Evolutionary conservation across 2,113 vertebrate species (phyloP), one percentile per base, ranked within the genome.

Genomic region (Phocoena sinus): DNA sequence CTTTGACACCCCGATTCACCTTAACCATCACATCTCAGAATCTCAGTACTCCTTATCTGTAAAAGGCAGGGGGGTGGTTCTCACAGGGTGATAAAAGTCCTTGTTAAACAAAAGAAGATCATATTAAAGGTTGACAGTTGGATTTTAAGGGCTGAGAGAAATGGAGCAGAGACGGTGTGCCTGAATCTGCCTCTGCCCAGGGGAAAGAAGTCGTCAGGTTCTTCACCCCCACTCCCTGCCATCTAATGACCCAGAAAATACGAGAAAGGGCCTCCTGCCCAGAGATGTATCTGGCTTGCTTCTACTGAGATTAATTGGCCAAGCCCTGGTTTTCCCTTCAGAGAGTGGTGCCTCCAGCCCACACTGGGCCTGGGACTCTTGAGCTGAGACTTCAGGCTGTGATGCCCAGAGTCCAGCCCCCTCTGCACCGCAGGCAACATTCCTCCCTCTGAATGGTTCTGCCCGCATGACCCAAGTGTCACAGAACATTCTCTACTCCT

Each of bases 371-470:
- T 53, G 53, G 53, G 53, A 53, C 53, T 17, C 23, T 56, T 17
- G 56, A 8, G 13, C 36, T 20, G 62, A 47, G 6, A 2, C 31
- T 23, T 31, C 1, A 2, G 25, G 20, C 36, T 14, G 7, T 0
- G 33, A 23, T 15, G 21, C 1, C 0, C 21, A 41, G 13, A 3
- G 28, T 25, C 28, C 76, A 80, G 20, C 3, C 26, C 17, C 7
- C 23, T 71, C 31, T 31, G 41, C 2, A 1, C 47, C 12, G 0
- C 2, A 47, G 26, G 25, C 21, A 50, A 31, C 13, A 1, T 44
- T 36, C 36, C 20, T 41, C 31, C 77, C n/a, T 38, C 58, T 60
- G 25, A 28, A 4, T 0, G 20, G 41, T 6, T 33, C 71, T 79
- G n/a, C 8, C 28, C 13, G 91, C n/a, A 13, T 67, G 67, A 21